Evolutionary conservation across 2,888 invertebrate species (phyloP).

Genomic region (Cantharis rufa): DNA sequence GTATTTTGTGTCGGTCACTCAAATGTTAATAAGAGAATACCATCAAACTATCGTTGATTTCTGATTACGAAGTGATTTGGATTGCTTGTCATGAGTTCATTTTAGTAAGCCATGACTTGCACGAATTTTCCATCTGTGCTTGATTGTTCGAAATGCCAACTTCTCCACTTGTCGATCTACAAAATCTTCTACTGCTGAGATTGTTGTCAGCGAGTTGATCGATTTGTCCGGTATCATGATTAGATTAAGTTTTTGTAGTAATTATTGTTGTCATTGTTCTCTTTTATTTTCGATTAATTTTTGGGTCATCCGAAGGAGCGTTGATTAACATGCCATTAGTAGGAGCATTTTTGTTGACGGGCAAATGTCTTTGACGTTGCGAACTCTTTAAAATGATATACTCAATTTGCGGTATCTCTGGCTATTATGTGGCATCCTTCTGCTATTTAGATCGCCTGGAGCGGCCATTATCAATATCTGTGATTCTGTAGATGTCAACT

Average conservation of each 20-base stretch:
- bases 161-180: constrained; percentile 37
- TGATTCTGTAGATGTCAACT: constrained; percentile 43
- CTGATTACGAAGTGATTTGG: constrained; percentile 40
- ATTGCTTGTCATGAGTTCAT: constrained; percentile 44
- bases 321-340: background rate
- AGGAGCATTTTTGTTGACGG: background rate
- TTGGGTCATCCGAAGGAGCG: background rate
- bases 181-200: constrained; percentile 15
- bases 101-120: constrained; percentile 41
- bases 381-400: constrained; percentile 22
- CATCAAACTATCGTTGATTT: constrained; percentile 36
- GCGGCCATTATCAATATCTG: constrained; percentile 42
- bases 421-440: constrained; percentile 35
- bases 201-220: constrained; percentile 15
- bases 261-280: background rate
- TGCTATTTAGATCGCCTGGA: constrained; percentile 38
- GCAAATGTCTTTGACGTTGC: constrained; percentile 11
- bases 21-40: constrained; percentile 36
- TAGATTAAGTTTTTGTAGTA: background rate
- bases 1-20: constrained; percentile 27
- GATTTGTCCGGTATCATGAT: constrained; percentile 10
- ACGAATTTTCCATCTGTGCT: constrained; percentile 38
- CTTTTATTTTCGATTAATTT: background rate
- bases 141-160: constrained; percentile 39
- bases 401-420: constrained; percentile 28